These are phyloP conservation scores for Cacajao melanocephalus DNA, from an alignment of 2,797 vertebrate species.

Conservation along the genomic window DNA sequence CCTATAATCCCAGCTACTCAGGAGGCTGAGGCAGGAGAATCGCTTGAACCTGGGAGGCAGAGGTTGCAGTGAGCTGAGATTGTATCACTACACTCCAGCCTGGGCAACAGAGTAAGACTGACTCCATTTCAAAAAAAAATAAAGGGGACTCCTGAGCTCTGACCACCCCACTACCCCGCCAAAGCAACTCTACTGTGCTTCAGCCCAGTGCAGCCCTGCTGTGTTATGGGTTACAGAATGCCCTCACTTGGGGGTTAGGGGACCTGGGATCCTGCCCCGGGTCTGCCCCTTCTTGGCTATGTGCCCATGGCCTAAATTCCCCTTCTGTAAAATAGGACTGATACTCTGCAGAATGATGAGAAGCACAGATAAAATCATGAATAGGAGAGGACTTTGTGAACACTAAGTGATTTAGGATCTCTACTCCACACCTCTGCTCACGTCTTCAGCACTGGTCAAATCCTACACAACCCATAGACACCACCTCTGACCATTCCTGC, in stretches of 20 bases:
- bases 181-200: background rate
- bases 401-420: background rate
- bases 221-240: background rate
- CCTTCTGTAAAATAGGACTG: background rate
- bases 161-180: fast-evolving
- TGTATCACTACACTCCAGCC: no score
- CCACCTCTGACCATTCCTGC: background rate
- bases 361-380: background rate
- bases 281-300: background rate
- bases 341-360: background rate
- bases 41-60: no score
- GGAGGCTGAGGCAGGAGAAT: no score
- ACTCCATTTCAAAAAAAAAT: no score
- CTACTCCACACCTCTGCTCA: background rate
- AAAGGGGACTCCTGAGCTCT: background rate
- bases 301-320: background rate
- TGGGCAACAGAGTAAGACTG: no score
- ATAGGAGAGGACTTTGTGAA: background rate
- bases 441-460: background rate
- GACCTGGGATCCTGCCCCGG: background rate
- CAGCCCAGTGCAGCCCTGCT: background rate
- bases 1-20: no score
- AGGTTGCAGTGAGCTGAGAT: no score
- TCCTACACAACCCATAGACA: background rate
- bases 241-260: background rate